These are phyloP conservation scores for Ictidomys tridecemlineatus DNA, from an alignment of 2,113 vertebrate genomes.

Conservation along the genomic window DNA sequence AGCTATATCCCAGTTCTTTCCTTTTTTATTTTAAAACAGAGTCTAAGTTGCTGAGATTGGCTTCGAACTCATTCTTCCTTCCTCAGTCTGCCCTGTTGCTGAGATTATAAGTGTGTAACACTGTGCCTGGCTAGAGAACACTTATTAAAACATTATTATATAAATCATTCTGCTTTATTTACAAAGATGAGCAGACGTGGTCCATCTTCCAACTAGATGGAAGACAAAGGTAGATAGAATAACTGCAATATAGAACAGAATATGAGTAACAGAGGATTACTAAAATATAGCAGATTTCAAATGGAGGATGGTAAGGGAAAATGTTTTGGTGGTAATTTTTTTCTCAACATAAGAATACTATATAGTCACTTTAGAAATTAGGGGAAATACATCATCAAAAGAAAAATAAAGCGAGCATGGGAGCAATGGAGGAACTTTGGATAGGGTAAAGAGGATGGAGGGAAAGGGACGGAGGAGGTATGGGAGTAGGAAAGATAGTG, in stretches of 20 bases:
- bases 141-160: not conserved
- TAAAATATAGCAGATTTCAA: constrained; percentile 20
- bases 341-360: not conserved
- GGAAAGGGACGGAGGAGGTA: too few relatives aligned
- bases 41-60: too few relatives aligned
- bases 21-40: too few relatives aligned
- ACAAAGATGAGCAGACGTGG: not conserved
- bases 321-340: not conserved
- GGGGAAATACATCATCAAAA: not conserved
- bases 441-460: too few relatives aligned
- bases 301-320: not conserved
- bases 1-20: too few relatives aligned
- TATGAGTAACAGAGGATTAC: not conserved
- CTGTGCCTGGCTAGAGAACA: not conserved
- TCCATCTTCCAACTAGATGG: not conserved
- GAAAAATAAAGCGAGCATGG: constrained; percentile 5
- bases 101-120: too few relatives aligned
- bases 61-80: too few relatives aligned
- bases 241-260: not conserved
- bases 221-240: not conserved
- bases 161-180: not conserved
- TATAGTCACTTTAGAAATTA: constrained; percentile 15
- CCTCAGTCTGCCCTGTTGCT: too few relatives aligned
- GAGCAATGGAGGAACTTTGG: too few relatives aligned
- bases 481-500: too few relatives aligned